Percentiles rank a stretch among this genome's conserved stretches.
phyloP scores from a whole-genome alignment of 2,113 vertebrate species.

The Phylloscopus whistleri region DNA sequence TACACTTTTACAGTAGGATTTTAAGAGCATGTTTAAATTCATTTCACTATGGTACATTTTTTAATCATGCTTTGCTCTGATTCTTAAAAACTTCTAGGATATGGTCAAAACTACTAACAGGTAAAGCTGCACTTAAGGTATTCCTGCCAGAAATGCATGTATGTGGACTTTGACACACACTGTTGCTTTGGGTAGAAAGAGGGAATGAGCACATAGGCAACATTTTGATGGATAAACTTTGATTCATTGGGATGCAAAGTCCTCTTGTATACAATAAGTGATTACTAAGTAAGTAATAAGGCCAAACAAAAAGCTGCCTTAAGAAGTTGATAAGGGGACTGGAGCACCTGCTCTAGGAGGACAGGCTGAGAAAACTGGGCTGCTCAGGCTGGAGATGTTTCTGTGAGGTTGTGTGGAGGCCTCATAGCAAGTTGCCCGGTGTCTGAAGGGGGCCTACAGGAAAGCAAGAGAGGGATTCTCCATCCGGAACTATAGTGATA shows the following conservation, averaged over 20 bases:
- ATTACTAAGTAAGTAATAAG: background rate
- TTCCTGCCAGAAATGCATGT: background rate
- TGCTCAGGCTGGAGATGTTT: background rate
- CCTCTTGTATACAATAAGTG: background rate
- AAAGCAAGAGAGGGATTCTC: background rate
- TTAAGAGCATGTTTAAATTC: background rate
- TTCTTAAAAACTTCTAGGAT: background rate
- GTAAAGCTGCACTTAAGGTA: background rate
- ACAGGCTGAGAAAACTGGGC: background rate
- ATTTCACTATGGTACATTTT: background rate
- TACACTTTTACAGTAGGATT: background rate
- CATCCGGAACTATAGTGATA: background rate
- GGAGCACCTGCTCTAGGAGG: background rate
- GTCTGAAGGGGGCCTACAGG: fast-evolving
- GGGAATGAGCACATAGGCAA: background rate
- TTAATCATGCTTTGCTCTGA: background rate
- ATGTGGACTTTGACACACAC: background rate
- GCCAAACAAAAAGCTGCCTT: background rate
- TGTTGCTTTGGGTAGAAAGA: background rate
- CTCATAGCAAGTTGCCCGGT: background rate
- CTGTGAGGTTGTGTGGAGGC: background rate
- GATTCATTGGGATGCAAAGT: background rate
- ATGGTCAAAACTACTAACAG: background rate
- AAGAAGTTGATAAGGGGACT: background rate
- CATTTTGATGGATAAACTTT: background rate